These are phyloP conservation scores for Acropora tenuis DNA, from an alignment of 64 coral and sea anemone species.

Conservation along the genomic window DNA sequence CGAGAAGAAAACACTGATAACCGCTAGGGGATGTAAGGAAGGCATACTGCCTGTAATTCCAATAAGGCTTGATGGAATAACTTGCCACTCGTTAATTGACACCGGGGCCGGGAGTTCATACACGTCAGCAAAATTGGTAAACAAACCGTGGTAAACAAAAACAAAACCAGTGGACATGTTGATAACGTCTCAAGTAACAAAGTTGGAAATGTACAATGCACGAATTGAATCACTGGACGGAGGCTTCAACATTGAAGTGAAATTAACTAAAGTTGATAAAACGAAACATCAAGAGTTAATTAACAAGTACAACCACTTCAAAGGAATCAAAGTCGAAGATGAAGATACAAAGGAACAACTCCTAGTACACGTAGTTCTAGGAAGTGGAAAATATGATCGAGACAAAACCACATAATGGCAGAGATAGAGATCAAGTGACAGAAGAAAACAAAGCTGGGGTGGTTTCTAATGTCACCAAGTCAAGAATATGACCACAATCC, in stretches of 20 bases:
- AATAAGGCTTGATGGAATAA: conserved; percentile 12
- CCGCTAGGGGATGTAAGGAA: too few relatives aligned
- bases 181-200: conserved; percentile 23
- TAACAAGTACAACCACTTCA: conserved; percentile 37
- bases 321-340: conserved; percentile 62
- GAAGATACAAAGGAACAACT: conserved; percentile 33
- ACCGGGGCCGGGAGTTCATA: conserved; percentile 63
- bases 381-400: conserved; percentile 19
- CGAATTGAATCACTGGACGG: conserved; percentile 14
- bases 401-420: conserved; percentile 9
- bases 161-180: neutral
- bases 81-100: conserved; percentile 20
- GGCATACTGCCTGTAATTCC: conserved; percentile 33
- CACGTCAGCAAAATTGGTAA: conserved; percentile 31
- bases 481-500: neutral
- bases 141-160: conserved; percentile 8
- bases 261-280: conserved; percentile 77
- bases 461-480: conserved; percentile 19
- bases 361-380: conserved; percentile 58
- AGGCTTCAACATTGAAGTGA: conserved; percentile 42
- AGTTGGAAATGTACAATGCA: conserved; percentile 45
- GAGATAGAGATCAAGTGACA: conserved; percentile 21
- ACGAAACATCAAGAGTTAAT: conserved; percentile 52
- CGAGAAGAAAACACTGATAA: too few relatives aligned
- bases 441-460: conserved; percentile 49